These are phyloP conservation scores for Pyrocoelia pectoralis DNA, from an alignment of 2,888 invertebrate species.

Conservation along the genomic window DNA sequence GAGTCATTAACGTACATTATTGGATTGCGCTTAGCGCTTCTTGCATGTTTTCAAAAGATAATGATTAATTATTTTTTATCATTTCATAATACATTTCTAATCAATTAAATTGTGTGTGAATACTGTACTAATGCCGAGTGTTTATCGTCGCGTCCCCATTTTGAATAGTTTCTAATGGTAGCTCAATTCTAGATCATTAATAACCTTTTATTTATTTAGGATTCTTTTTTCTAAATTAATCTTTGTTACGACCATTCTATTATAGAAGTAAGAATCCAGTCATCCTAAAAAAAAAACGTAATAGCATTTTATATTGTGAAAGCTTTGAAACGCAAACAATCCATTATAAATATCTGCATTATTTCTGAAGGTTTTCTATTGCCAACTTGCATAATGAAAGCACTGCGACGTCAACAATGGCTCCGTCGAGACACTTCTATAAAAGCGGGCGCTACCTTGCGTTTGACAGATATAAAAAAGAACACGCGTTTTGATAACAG, in stretches of 20 bases:
- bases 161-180: constrained; percentile 23
- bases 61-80: constrained; percentile 58
- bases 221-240: constrained; percentile 1
- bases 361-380: constrained; percentile 56
- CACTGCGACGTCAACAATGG: constrained; percentile 56
- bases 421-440: constrained; percentile 55
- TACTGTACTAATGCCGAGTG: constrained; percentile 47
- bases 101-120: constrained; percentile 53
- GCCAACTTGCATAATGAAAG: constrained; percentile 60
- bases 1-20: constrained; percentile 57
- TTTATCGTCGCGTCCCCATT: constrained; percentile 44
- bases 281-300: constrained; percentile 49
- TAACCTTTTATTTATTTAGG: constrained; percentile 1
- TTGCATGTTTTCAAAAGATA: constrained; percentile 53
- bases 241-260: neutral
- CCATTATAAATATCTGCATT: constrained; percentile 60
- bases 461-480: constrained; percentile 59
- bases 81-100: constrained; percentile 56
- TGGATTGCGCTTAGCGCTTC: constrained; percentile 49
- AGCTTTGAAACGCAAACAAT: constrained; percentile 56
- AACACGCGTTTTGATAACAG: constrained; percentile 48
- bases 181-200: constrained; percentile 17
- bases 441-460: constrained; percentile 53
- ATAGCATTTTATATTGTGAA: constrained; percentile 52
- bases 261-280: constrained; percentile 30